phyloP scores from a whole-genome alignment of 2,113 vertebrate species.

The Oxyura jamaicensis region DNA sequence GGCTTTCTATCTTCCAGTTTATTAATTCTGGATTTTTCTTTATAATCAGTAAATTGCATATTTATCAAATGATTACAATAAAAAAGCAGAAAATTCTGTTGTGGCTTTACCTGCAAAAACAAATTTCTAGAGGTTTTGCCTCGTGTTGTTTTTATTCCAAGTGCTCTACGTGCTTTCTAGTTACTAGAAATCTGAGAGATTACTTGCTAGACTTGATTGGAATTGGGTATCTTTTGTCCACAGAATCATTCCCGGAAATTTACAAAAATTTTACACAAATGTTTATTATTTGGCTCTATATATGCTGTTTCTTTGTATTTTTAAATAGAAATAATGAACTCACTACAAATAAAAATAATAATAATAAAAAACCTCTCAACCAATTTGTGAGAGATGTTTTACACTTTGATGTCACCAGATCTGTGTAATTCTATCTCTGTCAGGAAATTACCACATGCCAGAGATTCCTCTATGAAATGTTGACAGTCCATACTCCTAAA shows the following conservation, averaged over 20 bases:
- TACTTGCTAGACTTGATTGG: conserved; percentile 37
- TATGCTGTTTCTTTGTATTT: background rate
- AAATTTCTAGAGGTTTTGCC: background rate
- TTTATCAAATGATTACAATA: background rate
- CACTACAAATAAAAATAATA: background rate
- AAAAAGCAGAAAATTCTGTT: background rate
- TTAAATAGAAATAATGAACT: conserved; percentile 17
- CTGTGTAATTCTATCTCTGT: conserved; percentile 43
- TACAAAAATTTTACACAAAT: background rate
- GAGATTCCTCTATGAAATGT: conserved; percentile 28
- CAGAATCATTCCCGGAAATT: background rate
- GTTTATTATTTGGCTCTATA: background rate
- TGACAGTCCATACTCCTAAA: conserved; percentile 14
- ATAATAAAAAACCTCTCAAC: background rate
- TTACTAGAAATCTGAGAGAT: background rate
- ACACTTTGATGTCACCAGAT: conserved; percentile 16
- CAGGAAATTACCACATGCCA: conserved; percentile 57
- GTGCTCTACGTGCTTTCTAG: background rate
- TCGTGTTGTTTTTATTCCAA: background rate
- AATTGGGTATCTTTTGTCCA: background rate
- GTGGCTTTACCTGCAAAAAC: background rate
- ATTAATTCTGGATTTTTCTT: conserved; percentile 22
- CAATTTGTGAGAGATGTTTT: conserved; percentile 7
- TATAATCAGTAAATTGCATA: conserved; percentile 4
- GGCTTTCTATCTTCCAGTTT: conserved; percentile 13